Evolutionary conservation across 2,113 vertebrate genomes (phyloP), one percentile per base, ranked within the genome.

Genomic region (Entosphenus tridentatus): DNA sequence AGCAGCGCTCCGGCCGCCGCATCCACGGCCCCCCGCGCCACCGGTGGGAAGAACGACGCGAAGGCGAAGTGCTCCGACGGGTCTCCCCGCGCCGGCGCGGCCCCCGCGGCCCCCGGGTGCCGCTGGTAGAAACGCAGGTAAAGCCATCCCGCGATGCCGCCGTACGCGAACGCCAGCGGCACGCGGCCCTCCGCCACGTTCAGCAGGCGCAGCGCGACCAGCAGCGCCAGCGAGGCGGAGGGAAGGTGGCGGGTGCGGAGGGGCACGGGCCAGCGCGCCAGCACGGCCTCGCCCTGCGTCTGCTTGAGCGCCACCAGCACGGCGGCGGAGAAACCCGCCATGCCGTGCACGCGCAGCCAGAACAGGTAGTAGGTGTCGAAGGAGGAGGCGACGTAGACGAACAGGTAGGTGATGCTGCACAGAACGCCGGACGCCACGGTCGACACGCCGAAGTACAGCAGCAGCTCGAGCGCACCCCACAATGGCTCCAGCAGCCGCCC

Each of bases 21-120:
- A 2, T 86, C 87, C 75, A 96, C 87, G 0, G 80, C 81, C 0
- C 91, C 91, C 79, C 95, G 90, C 72, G 96, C 71, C 9, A 86
- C 84, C 77, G 89, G 91, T 0, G 93, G 93, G 78, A 98, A 96
- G 80, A 98, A 98, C 67, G 89, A 91, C 67, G 91, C 90, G 0
- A 96, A 96, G 69, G 92, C 89, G 65, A 98, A 98, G 79, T 96
- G 92, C 78, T 96, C 93, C 0, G 92, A 95, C 93, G 96, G 96
- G 78, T 98, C 93, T 11, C 93, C 93, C 0, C 89, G 86, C 68
- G 91, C 93, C 9, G 91, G 80, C 78, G 88, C 89, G 39, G 39
- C 39, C 39, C 39, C 39, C 39, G 39, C 39, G 39, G 39, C 39
- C 39, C 39, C 39, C 39, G 39, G 39, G 75, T 98, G 93, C 73